phyloP scores from a whole-genome alignment of 1,140 invertebrate genomes.

The Triops cancriformis region DNA sequence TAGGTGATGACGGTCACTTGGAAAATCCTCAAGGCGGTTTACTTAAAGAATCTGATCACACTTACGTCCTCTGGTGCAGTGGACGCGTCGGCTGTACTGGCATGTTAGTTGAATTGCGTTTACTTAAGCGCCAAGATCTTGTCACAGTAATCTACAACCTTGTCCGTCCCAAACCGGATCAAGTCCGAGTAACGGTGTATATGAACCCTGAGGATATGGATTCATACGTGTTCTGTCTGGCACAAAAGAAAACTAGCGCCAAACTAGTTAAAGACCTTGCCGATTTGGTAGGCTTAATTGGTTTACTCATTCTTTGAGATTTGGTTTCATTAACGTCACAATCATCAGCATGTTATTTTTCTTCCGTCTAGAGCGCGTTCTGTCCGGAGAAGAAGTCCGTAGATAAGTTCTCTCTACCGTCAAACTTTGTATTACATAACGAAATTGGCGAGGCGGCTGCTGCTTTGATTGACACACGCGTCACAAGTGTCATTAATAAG shows the following conservation, averaged over 20 bases:
- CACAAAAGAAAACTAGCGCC: slow-evolving; percentile 74
- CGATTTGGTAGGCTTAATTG: slow-evolving; percentile 71
- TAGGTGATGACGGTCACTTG: slow-evolving; percentile 63
- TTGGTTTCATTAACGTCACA: background rate
- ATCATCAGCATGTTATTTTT: too few relatives aligned
- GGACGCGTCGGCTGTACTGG: slow-evolving; percentile 89
- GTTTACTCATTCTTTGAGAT: slow-evolving; percentile 31
- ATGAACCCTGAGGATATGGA: slow-evolving; percentile 79
- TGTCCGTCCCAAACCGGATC: slow-evolving; percentile 77
- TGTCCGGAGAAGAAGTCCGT: slow-evolving; percentile 76
- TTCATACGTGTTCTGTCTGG: slow-evolving; percentile 84
- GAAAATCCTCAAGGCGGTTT: slow-evolving; percentile 57
- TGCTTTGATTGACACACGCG: slow-evolving; percentile 72
- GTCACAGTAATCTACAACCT: slow-evolving; percentile 75
- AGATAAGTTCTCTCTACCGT: slow-evolving; percentile 78
- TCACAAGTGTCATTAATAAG: slow-evolving; percentile 70
- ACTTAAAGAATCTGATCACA: slow-evolving; percentile 87
- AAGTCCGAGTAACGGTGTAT: slow-evolving; percentile 73
- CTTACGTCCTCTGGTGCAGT: slow-evolving; percentile 92
- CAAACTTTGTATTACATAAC: slow-evolving; percentile 70
- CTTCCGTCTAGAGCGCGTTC: slow-evolving; percentile 62
- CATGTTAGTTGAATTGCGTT: slow-evolving; percentile 90
- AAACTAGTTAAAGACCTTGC: slow-evolving; percentile 85
- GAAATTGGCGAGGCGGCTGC: slow-evolving; percentile 80
- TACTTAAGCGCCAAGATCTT: slow-evolving; percentile 93